Base-by-base conservation (phyloP, 2,797 vertebrate genomes). In the Trachops cirrhosus region DNA sequence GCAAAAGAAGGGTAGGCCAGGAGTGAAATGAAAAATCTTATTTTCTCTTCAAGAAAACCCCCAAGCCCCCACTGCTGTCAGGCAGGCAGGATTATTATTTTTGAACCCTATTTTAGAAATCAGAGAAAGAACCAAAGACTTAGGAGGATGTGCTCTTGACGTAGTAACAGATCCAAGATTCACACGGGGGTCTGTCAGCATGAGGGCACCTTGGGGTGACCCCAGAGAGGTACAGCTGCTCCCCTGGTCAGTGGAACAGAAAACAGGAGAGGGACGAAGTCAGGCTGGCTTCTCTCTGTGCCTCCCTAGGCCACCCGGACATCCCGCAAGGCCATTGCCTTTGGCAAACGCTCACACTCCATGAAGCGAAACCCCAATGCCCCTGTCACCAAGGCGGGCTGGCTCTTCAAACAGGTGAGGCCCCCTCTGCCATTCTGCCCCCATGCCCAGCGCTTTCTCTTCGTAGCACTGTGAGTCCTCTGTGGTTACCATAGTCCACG, bases 321-420 rank as follows among this genome's bases (percentile, higher is more conserved):
- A 0, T 99, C 99, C 57, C 99, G 99, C 93, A 99, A 99, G 97
- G 98, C 98, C 16, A 99, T 99, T 0, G 99, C 98, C 8, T 99
- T 99, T 68, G 99, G 99, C 79, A 99, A 99, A 89, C 99, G 99
- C 59, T 99, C 99, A 77, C 99, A 99, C 98, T 99, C 99, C 37
- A 99, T 99, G 99, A 99, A 99, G 96, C 99, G 99, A 96, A 99
- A 99, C 97, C 99, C 99, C 89, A 99, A 96, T 14, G 99, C 99
- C 0, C 98, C 98, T 0, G 99, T 99, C 32, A 96, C 98, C 96
- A 99, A 99, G 96, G 99, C 99, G 0, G 99, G 99, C 62, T 99
- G 99, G 99, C 98, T 99, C 88, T 99, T 98, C 98, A 99, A 99
- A 94, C 99, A 99, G 99, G 99, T 99, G 97, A 70, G 52, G 0